Evolutionary conservation across 2,113 vertebrate genomes (phyloP).

Genomic region (Phodopus roborovskii): DNA sequence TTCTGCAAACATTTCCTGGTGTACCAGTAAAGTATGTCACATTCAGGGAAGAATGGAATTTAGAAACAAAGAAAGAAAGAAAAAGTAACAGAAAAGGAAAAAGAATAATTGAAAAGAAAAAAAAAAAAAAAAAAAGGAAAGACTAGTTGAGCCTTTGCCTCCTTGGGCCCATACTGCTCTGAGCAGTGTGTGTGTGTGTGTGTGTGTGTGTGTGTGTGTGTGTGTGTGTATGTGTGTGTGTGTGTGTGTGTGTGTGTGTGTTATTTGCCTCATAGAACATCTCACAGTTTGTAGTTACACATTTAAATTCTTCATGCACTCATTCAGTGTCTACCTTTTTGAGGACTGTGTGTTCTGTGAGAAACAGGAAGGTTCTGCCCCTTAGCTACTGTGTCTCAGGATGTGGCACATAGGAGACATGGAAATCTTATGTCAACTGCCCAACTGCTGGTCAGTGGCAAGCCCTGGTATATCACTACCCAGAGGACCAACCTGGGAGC

Average conservation of each 20-base stretch:
- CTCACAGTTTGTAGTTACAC: background rate
- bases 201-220: background rate
- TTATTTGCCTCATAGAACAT: slow-evolving; percentile 29
- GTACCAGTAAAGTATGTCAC: background rate
- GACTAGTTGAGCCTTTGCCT: background rate
- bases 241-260: background rate
- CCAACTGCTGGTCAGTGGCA: background rate
- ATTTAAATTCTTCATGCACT: background rate
- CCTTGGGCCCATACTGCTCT: background rate
- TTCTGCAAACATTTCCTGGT: background rate
- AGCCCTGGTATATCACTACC: background rate
- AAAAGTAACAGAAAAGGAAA: too few relatives aligned
- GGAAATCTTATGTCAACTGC: background rate
- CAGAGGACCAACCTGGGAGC: background rate
- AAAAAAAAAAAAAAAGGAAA: background rate
- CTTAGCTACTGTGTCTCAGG: background rate
- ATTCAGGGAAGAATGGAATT: background rate
- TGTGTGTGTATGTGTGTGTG: background rate
- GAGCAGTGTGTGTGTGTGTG: too few relatives aligned
- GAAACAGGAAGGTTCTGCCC: background rate
- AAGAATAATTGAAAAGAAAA: background rate
- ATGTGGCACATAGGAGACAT: background rate
- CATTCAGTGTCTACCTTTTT: background rate
- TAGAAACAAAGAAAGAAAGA: background rate
- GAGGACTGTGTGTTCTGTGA: background rate